phyloP scores from a whole-genome alignment of 2,888 invertebrate species.

The Callinectes sapidus region DNA sequence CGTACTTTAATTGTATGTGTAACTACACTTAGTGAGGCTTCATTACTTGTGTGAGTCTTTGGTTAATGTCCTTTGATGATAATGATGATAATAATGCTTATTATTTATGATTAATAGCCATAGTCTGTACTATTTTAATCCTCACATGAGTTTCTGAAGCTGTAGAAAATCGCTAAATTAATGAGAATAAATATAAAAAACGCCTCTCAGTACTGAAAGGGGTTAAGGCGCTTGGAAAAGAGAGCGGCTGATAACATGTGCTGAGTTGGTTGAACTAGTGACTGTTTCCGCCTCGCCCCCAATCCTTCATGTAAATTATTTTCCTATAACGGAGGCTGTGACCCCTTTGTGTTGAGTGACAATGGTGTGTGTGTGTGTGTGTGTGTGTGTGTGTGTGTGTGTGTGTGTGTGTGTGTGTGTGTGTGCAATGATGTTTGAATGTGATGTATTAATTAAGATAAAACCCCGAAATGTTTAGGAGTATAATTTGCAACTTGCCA shows the following conservation, averaged over 20 bases:
- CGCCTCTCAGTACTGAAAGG: too few relatives aligned
- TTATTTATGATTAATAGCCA: too few relatives aligned
- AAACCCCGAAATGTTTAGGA: too few relatives aligned
- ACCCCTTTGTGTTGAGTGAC: conserved; percentile 5
- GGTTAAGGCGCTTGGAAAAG: not conserved
- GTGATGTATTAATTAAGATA: not conserved
- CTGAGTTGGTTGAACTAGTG: not conserved
- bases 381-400: conserved; percentile 27
- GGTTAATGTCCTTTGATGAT: too few relatives aligned
- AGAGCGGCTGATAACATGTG: not conserved
- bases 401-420: conserved; percentile 31
- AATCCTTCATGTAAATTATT: not conserved
- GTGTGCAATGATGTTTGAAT: not conserved
- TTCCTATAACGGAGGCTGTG: not conserved
- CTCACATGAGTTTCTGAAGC: too few relatives aligned
- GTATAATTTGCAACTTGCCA: not conserved
- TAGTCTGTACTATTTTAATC: too few relatives aligned
- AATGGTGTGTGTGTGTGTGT: conserved; percentile 21
- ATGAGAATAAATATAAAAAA: too few relatives aligned
- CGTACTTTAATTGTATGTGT: too few relatives aligned
- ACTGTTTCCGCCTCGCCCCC: not conserved
- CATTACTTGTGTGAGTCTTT: too few relatives aligned
- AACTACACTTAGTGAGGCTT: too few relatives aligned
- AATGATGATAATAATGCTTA: too few relatives aligned
- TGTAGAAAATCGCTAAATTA: too few relatives aligned